These are phyloP conservation scores for Bradypodion ventrale DNA, from an alignment of 2,797 vertebrate species.

Conservation along the genomic window DNA sequence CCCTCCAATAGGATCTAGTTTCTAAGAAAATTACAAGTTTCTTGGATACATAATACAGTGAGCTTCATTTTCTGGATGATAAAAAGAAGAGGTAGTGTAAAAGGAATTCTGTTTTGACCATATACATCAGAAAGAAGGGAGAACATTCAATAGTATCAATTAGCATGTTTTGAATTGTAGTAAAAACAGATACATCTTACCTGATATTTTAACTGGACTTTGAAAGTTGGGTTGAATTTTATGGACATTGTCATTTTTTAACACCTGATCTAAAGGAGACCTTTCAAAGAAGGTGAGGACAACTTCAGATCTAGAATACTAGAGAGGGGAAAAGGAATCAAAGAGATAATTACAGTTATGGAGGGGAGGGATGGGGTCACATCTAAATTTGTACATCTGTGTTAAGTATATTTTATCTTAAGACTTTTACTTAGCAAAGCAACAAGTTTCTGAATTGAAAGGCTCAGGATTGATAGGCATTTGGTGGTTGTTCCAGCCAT, in stretches of 20 bases:
- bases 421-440: background rate
- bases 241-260: conserved; percentile 93
- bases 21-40: background rate
- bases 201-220: conserved; percentile 94
- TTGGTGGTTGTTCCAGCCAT: background rate
- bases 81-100: background rate
- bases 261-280: conserved; percentile 93
- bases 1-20: background rate
- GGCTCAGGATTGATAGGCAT: background rate
- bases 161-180: background rate
- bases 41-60: background rate
- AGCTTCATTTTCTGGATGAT: background rate
- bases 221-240: conserved; percentile 95
- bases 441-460: background rate
- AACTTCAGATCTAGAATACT: conserved; percentile 97
- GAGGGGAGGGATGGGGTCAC: background rate
- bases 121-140: background rate
- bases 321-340: conserved; percentile 33
- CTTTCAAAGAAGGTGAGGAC: conserved; percentile 97
- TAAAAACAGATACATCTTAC: conserved; percentile 71
- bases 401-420: background rate
- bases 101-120: background rate
- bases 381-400: background rate
- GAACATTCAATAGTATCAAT: background rate
- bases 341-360: conserved; percentile 7